These are phyloP conservation scores for Eulemur macaco DNA, from an alignment of 2,113 vertebrate species.

Conservation along the genomic window DNA sequence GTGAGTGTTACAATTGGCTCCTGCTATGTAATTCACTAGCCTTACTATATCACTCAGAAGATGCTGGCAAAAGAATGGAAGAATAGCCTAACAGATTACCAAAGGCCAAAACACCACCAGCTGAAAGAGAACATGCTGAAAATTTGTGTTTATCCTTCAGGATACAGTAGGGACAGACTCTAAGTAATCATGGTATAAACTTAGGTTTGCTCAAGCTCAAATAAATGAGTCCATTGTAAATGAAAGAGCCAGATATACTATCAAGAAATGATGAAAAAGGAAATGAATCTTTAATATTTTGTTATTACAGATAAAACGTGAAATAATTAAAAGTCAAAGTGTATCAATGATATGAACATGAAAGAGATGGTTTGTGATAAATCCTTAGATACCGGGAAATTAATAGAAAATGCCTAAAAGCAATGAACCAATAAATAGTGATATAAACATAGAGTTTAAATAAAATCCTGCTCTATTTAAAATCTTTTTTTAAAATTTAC, in stretches of 20 bases:
- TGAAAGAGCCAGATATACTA: too few relatives aligned
- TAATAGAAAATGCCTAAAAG: not conserved
- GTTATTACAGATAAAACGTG: not conserved
- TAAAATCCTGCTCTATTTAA: not conserved
- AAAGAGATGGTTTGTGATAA: not conserved
- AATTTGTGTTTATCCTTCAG: not conserved
- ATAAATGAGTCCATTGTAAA: not conserved
- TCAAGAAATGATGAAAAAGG: not conserved
- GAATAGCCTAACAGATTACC: not conserved
- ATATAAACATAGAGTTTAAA: not conserved
- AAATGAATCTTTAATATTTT: not conserved
- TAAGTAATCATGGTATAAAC: not conserved
- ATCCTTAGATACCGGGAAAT: not conserved
- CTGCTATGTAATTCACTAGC: not conserved
- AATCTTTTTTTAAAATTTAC: not conserved
- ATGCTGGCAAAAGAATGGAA: not conserved
- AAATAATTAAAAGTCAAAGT: not conserved
- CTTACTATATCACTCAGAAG: not conserved
- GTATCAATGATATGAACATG: too few relatives aligned
- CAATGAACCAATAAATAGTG: not conserved
- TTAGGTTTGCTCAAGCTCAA: not conserved
- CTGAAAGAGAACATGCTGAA: not conserved
- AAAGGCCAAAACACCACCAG: not conserved
- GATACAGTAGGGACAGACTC: not conserved
- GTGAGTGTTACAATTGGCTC: not conserved